Conservation (phyloP, 2,888 invertebrate genomes). For the Cataglyphis cursor region DNA sequence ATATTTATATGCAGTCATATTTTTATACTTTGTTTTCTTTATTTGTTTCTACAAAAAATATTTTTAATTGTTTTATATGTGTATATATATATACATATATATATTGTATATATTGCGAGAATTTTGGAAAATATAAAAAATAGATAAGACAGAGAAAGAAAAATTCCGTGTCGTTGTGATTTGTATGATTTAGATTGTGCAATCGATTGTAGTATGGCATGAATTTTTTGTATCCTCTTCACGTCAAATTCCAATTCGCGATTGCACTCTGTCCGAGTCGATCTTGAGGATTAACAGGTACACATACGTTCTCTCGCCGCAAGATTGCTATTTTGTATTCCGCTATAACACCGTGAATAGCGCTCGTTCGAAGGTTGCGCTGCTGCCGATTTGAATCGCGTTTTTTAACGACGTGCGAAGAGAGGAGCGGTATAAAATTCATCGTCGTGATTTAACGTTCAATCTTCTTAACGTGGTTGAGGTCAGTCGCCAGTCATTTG, state of each 20-base stretch:
- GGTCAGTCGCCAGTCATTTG: constrained; percentile 74
- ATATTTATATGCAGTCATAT: not conserved
- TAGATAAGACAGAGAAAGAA: not conserved
- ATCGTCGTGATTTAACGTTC: constrained; percentile 68
- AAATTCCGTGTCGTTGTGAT: not conserved
- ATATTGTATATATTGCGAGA: not conserved
- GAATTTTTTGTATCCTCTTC: constrained; percentile 1
- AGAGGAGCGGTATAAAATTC: constrained; percentile 54
- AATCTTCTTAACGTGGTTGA: constrained; percentile 69
- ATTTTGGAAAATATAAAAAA: not conserved
- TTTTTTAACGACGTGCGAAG: constrained; percentile 58
- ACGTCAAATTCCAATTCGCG: constrained; percentile 18
- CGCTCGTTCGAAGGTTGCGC: not conserved
- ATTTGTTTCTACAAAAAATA: not conserved
- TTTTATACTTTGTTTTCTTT: not conserved
- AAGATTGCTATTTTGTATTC: constrained; percentile 16
- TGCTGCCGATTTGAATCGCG: constrained; percentile 61
- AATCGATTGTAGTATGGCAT: not conserved
- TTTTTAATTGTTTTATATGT: not conserved
- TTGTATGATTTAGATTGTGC: not conserved
- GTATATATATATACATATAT: not conserved
- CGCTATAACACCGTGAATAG: not conserved
- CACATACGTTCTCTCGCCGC: constrained; percentile 3
- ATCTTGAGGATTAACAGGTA: constrained; percentile 8
- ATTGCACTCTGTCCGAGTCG: not conserved